phyloP scores from a whole-genome alignment of 1,140 invertebrate genomes.

The Panonychus citri region DNA sequence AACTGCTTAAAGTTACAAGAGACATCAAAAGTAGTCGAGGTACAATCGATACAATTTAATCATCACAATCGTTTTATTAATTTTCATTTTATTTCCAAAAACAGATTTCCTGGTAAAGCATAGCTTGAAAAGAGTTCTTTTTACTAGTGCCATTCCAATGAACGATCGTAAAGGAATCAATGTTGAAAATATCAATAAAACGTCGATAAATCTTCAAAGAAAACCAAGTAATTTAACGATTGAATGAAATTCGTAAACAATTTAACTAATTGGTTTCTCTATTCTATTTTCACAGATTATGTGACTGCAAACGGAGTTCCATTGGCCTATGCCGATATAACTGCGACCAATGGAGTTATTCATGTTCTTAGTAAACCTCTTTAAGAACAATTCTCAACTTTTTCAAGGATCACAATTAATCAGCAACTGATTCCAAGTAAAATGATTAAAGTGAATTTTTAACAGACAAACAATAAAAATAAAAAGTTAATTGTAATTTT shows the following conservation, averaged over 20 bases:
- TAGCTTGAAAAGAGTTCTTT: background rate
- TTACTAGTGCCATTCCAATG: background rate
- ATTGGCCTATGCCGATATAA: constrained; percentile 18
- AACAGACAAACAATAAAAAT: no score
- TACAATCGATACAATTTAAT: background rate
- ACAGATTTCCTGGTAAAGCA: background rate
- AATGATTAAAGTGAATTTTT: no score
- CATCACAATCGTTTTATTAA: no score
- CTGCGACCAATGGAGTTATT: constrained; percentile 22
- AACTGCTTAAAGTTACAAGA: background rate
- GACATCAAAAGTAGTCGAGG: background rate
- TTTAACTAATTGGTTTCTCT: background rate
- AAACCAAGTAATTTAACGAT: background rate
- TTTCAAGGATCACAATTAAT: no score
- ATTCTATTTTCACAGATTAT: constrained; percentile 8
- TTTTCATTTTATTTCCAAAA: background rate
- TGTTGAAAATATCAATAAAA: background rate
- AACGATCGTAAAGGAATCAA: background rate
- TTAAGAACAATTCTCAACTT: no score
- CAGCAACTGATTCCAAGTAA: no score
- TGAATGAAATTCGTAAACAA: constrained; percentile 5
- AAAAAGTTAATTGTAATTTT: no score
- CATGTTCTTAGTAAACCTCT: constrained; percentile 20
- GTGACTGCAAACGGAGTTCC: constrained; percentile 13
- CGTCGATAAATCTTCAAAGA: background rate